These are phyloP conservation scores for Aphis gossypii DNA, from an alignment of 1,140 invertebrate genomes.

Conservation along the genomic window DNA sequence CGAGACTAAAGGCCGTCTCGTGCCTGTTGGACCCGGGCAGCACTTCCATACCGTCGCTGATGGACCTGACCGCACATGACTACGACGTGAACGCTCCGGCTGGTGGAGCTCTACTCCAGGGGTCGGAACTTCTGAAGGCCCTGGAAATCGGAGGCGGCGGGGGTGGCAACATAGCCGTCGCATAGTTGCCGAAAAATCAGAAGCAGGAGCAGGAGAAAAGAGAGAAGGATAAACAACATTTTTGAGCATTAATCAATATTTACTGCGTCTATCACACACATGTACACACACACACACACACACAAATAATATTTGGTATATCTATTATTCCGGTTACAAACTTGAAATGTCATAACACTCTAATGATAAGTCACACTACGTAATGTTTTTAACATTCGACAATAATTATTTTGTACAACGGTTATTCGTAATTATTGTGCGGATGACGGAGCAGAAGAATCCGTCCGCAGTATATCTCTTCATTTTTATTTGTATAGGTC, in stretches of 20 bases:
- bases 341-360: not conserved
- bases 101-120: slow-evolving; percentile 65
- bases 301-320: not conserved
- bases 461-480: not conserved
- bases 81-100: slow-evolving; percentile 69
- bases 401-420: not conserved
- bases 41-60: slow-evolving; percentile 64
- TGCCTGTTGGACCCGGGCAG: slow-evolving; percentile 64
- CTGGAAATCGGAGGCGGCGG: slow-evolving; percentile 63
- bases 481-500: not conserved
- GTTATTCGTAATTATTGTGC: not conserved
- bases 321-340: not conserved
- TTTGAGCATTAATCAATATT: not conserved
- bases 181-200: not conserved
- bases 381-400: not conserved
- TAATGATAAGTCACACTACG: not conserved
- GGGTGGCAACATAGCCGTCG: slow-evolving; percentile 28
- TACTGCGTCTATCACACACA: not conserved
- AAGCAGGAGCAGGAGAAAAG: not conserved
- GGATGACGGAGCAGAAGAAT: not conserved
- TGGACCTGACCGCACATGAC: slow-evolving; percentile 68
- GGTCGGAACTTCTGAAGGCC: slow-evolving; percentile 67
- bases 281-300: not conserved
- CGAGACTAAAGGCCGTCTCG: slow-evolving; percentile 62
- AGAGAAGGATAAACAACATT: not conserved